A percentile compares a stretch with the other conserved stretches of the same genome.
phyloP scores from a whole-genome alignment of 2,113 vertebrate species.

The Rhinoptilus africanus region DNA sequence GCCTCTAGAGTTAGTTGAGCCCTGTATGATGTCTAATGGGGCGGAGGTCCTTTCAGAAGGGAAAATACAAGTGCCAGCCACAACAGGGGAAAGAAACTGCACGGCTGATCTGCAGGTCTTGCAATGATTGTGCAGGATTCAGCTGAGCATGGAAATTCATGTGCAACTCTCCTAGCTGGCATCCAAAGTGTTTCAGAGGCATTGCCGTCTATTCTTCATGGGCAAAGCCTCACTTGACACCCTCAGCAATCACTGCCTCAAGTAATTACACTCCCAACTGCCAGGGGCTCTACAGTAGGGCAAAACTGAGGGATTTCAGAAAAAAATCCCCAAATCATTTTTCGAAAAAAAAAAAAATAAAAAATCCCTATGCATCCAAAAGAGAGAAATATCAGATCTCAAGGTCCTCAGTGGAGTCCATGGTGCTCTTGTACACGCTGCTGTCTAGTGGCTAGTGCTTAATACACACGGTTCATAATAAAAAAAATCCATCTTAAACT shows the following conservation, averaged over 20 bases:
- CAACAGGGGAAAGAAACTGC: background rate
- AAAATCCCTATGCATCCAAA: background rate
- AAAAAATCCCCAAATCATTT: background rate
- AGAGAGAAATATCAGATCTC: background rate
- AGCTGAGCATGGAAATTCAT: background rate
- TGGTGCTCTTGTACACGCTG: background rate
- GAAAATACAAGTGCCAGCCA: background rate
- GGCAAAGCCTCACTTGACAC: background rate
- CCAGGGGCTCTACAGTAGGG: background rate
- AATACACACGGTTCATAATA: background rate
- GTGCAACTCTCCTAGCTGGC: background rate
- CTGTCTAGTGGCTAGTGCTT: background rate
- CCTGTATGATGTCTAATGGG: background rate
- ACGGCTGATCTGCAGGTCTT: background rate
- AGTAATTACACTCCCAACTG: background rate
- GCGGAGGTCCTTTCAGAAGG: background rate
- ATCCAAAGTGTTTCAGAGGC: background rate
- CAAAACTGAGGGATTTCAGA: background rate
- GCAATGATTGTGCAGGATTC: background rate
- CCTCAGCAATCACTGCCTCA: too few relatives aligned
- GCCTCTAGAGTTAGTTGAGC: background rate
- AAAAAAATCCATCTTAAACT: background rate
- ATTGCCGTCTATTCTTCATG: background rate
- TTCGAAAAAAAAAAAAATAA: background rate
- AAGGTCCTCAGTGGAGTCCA: background rate